Percentiles rank a stretch among this genome's conserved stretches.
phyloP scores from a whole-genome alignment of 2,797 vertebrate genomes.

The Scleropages formosus region DNA sequence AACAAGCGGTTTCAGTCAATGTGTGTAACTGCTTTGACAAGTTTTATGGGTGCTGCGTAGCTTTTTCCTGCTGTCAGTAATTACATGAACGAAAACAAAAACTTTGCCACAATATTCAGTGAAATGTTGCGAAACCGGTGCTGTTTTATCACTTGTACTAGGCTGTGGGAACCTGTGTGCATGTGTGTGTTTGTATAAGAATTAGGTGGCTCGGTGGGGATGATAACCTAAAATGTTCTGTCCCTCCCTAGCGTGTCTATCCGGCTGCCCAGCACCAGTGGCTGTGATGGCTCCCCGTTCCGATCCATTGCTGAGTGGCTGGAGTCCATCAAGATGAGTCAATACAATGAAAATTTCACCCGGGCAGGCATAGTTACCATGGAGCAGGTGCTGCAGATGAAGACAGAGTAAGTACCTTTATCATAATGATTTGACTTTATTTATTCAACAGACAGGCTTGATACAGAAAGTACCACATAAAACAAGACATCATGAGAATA shows the following conservation, averaged over 20 bases:
- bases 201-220: slow-evolving; percentile 27
- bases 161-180: slow-evolving; percentile 11
- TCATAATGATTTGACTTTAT: too few relatives aligned
- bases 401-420: slow-evolving; percentile 82
- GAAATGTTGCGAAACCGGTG: background rate
- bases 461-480: too few relatives aligned
- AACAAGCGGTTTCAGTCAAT: too few relatives aligned
- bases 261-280: slow-evolving; percentile 91
- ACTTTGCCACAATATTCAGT: background rate
- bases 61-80: slow-evolving; percentile 51
- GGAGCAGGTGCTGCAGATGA: slow-evolving; percentile 94
- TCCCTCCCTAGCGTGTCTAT: slow-evolving; percentile 59
- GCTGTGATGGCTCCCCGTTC: slow-evolving; percentile 87
- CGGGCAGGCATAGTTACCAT: slow-evolving; percentile 81
- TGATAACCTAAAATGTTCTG: background rate
- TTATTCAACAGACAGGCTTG: too few relatives aligned
- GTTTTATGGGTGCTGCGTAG: too few relatives aligned
- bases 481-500: too few relatives aligned
- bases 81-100: slow-evolving; percentile 44
- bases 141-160: background rate
- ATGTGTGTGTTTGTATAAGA: slow-evolving; percentile 27
- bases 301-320: slow-evolving; percentile 90
- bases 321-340: slow-evolving; percentile 96
- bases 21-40: slow-evolving; percentile 58
- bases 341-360: slow-evolving; percentile 90